A percentile compares a stretch with the other conserved stretches of the same genome.
These are phyloP conservation scores for Hyles vespertilio DNA, from an alignment of 1,140 invertebrate genomes.

Conservation along the genomic window DNA sequence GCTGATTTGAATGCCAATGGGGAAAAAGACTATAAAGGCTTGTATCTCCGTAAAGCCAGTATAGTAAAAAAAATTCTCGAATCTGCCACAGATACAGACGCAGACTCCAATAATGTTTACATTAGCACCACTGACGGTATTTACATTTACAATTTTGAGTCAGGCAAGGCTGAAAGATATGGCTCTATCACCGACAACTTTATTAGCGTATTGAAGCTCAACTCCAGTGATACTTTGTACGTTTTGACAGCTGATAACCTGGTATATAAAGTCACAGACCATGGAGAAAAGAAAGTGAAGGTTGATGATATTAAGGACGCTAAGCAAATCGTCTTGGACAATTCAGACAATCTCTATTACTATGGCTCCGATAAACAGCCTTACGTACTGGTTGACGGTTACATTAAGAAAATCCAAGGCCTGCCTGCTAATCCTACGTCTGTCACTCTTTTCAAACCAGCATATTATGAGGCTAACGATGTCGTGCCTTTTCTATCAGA, in stretches of 20 bases:
- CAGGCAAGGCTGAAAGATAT: slow-evolving; percentile 42
- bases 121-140: slow-evolving; percentile 47
- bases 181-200: slow-evolving; percentile 45
- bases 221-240: slow-evolving; percentile 38
- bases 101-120: slow-evolving; percentile 35
- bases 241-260: slow-evolving; percentile 40
- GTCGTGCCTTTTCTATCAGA: slow-evolving; percentile 26
- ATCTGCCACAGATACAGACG: slow-evolving; percentile 38
- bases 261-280: slow-evolving; percentile 44
- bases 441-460: slow-evolving; percentile 33
- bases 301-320: slow-evolving; percentile 14
- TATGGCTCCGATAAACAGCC: slow-evolving; percentile 35
- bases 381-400: slow-evolving; percentile 27
- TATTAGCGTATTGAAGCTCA: slow-evolving; percentile 38
- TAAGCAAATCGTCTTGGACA: slow-evolving; percentile 45
- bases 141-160: slow-evolving; percentile 37
- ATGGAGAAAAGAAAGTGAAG: slow-evolving; percentile 38
- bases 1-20: slow-evolving; percentile 34
- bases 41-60: slow-evolving; percentile 31
- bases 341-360: slow-evolving; percentile 42
- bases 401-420: slow-evolving; percentile 35
- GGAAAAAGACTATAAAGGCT: slow-evolving; percentile 31
- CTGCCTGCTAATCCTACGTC: slow-evolving; percentile 27
- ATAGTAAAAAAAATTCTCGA: slow-evolving; percentile 37
- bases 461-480: slow-evolving; percentile 35